Base-by-base conservation (phyloP, 2,797 vertebrate species). In the Peromyscus nudipes region DNA sequence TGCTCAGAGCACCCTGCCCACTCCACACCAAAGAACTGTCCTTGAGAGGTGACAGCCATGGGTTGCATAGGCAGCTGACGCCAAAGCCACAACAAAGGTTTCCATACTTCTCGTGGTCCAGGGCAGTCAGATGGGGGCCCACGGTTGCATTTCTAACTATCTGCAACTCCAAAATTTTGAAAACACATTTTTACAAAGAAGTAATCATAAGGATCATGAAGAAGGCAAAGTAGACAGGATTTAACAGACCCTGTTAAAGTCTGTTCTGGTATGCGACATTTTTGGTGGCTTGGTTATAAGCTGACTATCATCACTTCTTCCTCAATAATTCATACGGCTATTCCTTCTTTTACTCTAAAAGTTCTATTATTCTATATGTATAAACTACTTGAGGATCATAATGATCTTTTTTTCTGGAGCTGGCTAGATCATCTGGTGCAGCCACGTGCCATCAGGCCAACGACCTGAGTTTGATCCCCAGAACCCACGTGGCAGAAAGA, bases 341-440 rank as follows among this genome's bases (percentile, higher is more conserved):
- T 86, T 40, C 57, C 25, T 62, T 60, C 71, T 60, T 34, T 80
- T 55, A 31, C 84, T 86, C 64, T 46, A 80, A 84, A 92, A 88
- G 31, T 6, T 94, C 79, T 64, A n/a, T 71, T 88, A 55, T 77
- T 92, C 19, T 27, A 46, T 76, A 90, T 60, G 92, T 91, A 84
- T 71, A 37, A 87, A 62, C 52, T 86, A 92, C 34, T 21, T 75
- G 27, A 57, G 60, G 65, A 85, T 43, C 60, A 94, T 82, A 37
- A 86, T 37, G 69, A 52, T 43, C 49, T 14, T 55, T 13, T 71
- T 37, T 64, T 46, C 40, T 94, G 19, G 11, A n/a, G 10, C 62
- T 34, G 34, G 62, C 82, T 46, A 65, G 60, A 46, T 34, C 16
- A 34, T n/a, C 43, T 14, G 64, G 62, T 8, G 7, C 19, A 34